Evolutionary conservation across 23 tunicate genomes (phyloP).

Genomic region (Phallusia fumigata): DNA sequence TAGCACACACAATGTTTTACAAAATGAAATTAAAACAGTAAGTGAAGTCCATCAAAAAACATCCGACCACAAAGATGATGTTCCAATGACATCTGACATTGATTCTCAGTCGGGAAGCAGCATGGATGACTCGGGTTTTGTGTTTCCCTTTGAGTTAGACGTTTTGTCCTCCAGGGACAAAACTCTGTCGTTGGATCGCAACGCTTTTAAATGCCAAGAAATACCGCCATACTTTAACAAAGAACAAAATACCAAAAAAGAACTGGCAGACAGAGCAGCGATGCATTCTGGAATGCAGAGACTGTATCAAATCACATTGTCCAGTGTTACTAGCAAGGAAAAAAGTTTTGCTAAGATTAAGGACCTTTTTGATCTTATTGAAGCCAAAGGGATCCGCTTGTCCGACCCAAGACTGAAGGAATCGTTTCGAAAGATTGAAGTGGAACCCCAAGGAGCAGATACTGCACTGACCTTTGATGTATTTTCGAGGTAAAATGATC

Average conservation of each 20-base stretch:
- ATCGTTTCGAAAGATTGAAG: conserved; percentile 38
- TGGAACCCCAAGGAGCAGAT: conserved; percentile 37
- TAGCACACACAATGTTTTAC: too few species aligned
- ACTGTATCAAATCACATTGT: conserved; percentile 40
- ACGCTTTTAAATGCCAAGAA: conserved; percentile 1
- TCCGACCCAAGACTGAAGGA: conserved; percentile 53
- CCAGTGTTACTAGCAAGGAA: conserved; percentile 12
- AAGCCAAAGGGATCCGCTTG: conserved; percentile 56
- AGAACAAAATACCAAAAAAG: not conserved
- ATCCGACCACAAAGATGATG: too few species aligned
- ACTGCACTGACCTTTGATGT: conserved; percentile 33
- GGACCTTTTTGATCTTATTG: conserved; percentile 51
- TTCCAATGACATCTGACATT: not conserved
- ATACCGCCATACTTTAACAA: not conserved
- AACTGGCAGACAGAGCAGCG: conserved; percentile 8
- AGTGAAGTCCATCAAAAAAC: too few species aligned
- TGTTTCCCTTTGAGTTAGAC: not conserved
- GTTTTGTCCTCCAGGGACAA: not conserved
- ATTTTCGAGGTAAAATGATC: conserved; percentile 36
- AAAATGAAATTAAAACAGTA: too few species aligned
- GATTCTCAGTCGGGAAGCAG: not conserved
- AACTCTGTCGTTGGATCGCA: conserved; percentile 31
- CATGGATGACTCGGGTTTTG: not conserved
- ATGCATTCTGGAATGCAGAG: conserved; percentile 38
- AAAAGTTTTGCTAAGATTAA: conserved; percentile 22